A percentile compares a stretch with the other conserved stretches of the same genome.
Evolutionary conservation across 2,888 invertebrate species (phyloP).

Genomic region (Leptura quadrifasciata): DNA sequence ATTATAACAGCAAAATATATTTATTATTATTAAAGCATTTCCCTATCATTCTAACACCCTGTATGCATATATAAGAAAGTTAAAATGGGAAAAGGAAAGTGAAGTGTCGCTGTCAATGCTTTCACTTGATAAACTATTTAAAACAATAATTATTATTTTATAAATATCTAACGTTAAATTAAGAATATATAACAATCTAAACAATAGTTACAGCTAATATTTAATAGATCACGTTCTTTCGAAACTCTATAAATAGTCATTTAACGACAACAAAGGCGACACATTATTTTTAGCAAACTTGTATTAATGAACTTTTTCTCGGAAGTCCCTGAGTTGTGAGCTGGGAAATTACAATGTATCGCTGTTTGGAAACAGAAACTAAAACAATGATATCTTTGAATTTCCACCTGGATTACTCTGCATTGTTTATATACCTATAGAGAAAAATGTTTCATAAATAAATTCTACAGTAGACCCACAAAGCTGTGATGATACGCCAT

Average conservation of each 20-base stretch:
- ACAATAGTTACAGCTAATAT: too few relatives aligned
- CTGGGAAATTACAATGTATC: constrained; percentile 13
- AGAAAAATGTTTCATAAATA: constrained; percentile 22
- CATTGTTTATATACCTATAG: constrained; percentile 2
- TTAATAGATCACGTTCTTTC: too few relatives aligned
- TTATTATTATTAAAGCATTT: too few relatives aligned
- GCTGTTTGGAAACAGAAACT: constrained; percentile 13
- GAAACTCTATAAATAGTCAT: background rate
- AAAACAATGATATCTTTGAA: constrained; percentile 15
- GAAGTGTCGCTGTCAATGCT: too few relatives aligned
- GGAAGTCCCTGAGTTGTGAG: background rate
- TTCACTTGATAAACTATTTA: too few relatives aligned
- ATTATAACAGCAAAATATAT: too few relatives aligned
- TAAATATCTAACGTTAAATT: too few relatives aligned
- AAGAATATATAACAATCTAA: too few relatives aligned
- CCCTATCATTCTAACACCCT: too few relatives aligned
- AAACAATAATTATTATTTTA: too few relatives aligned
- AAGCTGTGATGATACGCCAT: background rate
- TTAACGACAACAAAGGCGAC: background rate
- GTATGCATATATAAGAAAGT: too few relatives aligned
- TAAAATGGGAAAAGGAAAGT: too few relatives aligned
- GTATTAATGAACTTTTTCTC: background rate
- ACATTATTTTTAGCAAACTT: background rate
- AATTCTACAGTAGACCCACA: background rate
- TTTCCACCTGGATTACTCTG: constrained; percentile 16